These are phyloP conservation scores for Philopedon plagiatum DNA, from an alignment of 2,888 invertebrate species.

Conservation along the genomic window DNA sequence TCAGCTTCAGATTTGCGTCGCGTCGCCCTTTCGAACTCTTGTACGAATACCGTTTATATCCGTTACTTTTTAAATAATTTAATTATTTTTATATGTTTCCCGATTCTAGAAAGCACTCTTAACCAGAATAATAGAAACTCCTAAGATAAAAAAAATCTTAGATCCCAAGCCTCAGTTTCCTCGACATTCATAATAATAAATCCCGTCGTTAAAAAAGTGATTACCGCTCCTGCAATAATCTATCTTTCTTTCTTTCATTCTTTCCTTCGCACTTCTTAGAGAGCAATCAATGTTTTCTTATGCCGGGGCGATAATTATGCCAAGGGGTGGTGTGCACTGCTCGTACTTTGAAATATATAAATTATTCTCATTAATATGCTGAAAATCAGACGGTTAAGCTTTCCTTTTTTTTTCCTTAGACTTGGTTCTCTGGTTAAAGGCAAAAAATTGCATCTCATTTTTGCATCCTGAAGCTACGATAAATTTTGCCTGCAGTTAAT, in stretches of 20 bases:
- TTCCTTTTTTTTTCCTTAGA: constrained; percentile 26
- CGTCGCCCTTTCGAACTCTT: too few species aligned
- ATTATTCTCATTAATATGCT: constrained; percentile 49
- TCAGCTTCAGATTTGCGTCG: too few species aligned
- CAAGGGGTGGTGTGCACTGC: constrained; percentile 40
- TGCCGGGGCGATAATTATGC: constrained; percentile 47
- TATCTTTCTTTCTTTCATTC: constrained; percentile 39
- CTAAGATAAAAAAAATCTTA: neutral
- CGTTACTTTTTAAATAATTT: neutral
- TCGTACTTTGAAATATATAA: constrained; percentile 44
- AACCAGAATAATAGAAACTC: neutral
- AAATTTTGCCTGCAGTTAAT: constrained; percentile 29
- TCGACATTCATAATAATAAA: constrained; percentile 7
- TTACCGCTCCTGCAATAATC: constrained; percentile 28
- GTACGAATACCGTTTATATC: too few species aligned
- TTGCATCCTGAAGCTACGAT: constrained; percentile 39
- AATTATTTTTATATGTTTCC: neutral
- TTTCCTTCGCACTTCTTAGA: constrained; percentile 43
- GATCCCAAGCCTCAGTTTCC: neutral
- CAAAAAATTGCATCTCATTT: constrained; percentile 47
- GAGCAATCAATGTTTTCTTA: constrained; percentile 51
- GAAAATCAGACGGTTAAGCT: constrained; percentile 41
- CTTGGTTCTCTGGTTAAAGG: constrained; percentile 30
- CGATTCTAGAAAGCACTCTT: neutral
- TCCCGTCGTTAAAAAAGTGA: constrained; percentile 17